A percentile compares a stretch with the other conserved stretches of the same genome.
phyloP scores from a whole-genome alignment of 2,888 invertebrate genomes.

The Tachystola acroxantha region DNA sequence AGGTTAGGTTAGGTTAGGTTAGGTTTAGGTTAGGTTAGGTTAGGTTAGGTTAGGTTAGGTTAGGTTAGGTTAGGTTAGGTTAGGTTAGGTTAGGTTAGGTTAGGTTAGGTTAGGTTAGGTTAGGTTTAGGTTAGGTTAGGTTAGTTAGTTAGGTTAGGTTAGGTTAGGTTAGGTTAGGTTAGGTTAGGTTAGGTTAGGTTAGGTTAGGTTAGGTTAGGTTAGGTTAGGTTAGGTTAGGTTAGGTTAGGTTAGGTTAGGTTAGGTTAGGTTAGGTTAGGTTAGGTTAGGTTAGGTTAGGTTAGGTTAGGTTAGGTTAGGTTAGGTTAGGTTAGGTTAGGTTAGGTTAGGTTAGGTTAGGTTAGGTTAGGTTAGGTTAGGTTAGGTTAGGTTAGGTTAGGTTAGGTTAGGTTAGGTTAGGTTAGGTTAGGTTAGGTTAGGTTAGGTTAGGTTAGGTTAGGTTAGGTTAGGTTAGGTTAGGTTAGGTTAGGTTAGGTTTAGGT shows the following conservation, averaged over 20 bases:
- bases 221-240: constrained; percentile 7
- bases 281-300: constrained; percentile 17
- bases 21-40: constrained; percentile 15
- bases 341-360: constrained; percentile 18
- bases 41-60: constrained; percentile 18
- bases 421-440: constrained; percentile 18
- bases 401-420: constrained; percentile 19
- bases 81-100: constrained; percentile 18
- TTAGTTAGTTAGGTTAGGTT: constrained; percentile 18
- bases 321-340: constrained; percentile 8
- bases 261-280: constrained; percentile 15
- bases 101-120: constrained; percentile 18
- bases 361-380: constrained; percentile 16
- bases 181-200: constrained; percentile 18
- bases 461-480: background rate
- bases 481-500: background rate
- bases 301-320: constrained; percentile 17
- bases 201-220: constrained; percentile 5
- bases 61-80: constrained; percentile 21
- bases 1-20: constrained; percentile 14
- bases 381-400: constrained; percentile 18
- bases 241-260: constrained; percentile 16
- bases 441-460: constrained; percentile 1
- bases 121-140: too few species aligned
- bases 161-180: constrained; percentile 21